phyloP scores from a whole-genome alignment of 2,113 vertebrate species.

The Calonectris borealis region DNA sequence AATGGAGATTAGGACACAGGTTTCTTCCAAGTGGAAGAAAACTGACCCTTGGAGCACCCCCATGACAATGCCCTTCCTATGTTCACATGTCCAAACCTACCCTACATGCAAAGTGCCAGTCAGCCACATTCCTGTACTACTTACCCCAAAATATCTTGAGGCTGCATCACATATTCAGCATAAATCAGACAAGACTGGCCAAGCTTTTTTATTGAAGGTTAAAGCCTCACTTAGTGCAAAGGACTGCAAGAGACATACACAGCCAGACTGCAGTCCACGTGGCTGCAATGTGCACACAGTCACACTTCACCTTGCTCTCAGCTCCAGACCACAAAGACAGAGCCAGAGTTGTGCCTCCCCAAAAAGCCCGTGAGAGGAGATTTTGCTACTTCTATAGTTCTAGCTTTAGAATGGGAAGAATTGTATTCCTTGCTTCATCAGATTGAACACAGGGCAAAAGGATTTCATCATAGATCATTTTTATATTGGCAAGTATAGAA shows the following conservation, averaged over 20 bases:
- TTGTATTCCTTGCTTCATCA: not conserved
- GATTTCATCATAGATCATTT: not conserved
- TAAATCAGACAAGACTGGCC: not conserved
- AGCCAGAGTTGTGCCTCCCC: not conserved
- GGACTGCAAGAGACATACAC: not conserved
- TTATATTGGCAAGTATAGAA: not conserved
- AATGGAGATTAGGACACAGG: not conserved
- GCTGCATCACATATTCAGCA: not conserved
- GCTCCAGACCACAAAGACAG: not conserved
- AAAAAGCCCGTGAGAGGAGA: not conserved
- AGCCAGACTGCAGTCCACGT: fast-evolving
- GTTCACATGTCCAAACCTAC: not conserved
- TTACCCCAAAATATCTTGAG: not conserved
- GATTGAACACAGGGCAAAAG: not conserved
- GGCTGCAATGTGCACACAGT: fast-evolving
- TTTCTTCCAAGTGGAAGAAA: not conserved
- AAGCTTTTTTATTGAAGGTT: not conserved
- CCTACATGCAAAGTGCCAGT: not conserved
- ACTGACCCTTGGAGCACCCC: not conserved
- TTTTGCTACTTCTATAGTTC: not conserved
- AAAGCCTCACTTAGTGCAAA: not conserved
- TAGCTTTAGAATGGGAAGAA: not conserved
- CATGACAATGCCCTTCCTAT: not conserved
- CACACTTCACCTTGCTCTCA: not conserved
- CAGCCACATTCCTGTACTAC: not conserved